Evolutionary conservation across 1,140 invertebrate genomes (phyloP).

Genomic region (Cotesia vestalis): DNA sequence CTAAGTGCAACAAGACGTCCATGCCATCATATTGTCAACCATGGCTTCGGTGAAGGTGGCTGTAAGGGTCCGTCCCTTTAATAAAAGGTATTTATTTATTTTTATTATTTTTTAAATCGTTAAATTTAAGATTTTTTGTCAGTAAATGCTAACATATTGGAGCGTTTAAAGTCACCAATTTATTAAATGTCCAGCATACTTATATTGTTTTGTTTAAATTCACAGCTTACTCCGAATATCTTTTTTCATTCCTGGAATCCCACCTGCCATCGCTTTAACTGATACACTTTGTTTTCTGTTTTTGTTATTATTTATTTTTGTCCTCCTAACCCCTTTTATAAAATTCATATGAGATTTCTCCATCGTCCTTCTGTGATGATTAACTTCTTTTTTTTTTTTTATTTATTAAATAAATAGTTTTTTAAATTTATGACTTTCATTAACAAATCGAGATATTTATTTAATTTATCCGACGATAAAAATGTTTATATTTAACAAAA

Average conservation of each 20-base stretch:
- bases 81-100: slow-evolving; percentile 73
- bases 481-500: too few species aligned
- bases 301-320: slow-evolving; percentile 17
- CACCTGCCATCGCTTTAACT: slow-evolving; percentile 25
- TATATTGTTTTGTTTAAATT: background rate
- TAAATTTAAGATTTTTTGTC: too few species aligned
- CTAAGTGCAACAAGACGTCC: slow-evolving; percentile 15
- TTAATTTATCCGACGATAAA: too few species aligned
- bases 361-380: too few species aligned
- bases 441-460: too few species aligned
- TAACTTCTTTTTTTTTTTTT: too few species aligned
- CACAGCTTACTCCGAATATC: background rate
- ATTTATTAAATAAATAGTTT: too few species aligned
- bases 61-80: slow-evolving; percentile 82
- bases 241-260: slow-evolving; percentile 5
- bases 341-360: too few species aligned
- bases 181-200: background rate
- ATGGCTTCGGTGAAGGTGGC: slow-evolving; percentile 86
- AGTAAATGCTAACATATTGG: too few species aligned
- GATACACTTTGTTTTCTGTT: background rate
- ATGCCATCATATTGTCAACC: slow-evolving; percentile 34
- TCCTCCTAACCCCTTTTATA: background rate
- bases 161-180: background rate
- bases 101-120: slow-evolving; percentile 13
- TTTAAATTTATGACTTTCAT: too few species aligned